phyloP scores from a whole-genome alignment of 1,140 invertebrate species.

The Reticulitermes speratus region DNA sequence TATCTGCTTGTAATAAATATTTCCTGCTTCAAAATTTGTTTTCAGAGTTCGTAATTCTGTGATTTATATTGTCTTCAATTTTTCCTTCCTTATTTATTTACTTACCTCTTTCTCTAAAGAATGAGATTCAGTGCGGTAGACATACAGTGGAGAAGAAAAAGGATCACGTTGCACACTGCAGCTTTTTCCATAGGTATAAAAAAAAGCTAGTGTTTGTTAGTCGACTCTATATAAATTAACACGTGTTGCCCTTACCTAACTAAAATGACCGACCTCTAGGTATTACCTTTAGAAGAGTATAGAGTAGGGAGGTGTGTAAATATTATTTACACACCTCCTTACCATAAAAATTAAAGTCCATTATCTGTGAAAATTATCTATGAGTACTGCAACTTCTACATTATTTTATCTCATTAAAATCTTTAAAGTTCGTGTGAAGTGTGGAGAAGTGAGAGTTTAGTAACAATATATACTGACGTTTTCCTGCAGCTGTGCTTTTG shows the following conservation, averaged over 20 bases:
- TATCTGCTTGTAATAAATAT: too few relatives aligned
- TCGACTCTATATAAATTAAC: too few relatives aligned
- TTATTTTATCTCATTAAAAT: slow-evolving; percentile 3
- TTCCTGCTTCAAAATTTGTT: too few relatives aligned
- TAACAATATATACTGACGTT: neutral
- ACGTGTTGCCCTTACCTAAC: neutral
- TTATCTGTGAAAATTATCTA: slow-evolving; percentile 17
- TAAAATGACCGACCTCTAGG: neutral
- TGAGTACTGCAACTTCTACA: neutral
- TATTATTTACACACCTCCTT: neutral
- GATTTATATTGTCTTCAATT: too few relatives aligned
- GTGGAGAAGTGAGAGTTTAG: neutral
- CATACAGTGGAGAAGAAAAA: too few relatives aligned
- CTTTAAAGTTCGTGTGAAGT: neutral
- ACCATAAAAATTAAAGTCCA: slow-evolving; percentile 14
- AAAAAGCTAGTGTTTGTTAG: too few relatives aligned
- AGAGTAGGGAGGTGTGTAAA: neutral
- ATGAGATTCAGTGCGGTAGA: too few relatives aligned
- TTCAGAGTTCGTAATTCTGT: too few relatives aligned
- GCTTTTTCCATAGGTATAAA: too few relatives aligned
- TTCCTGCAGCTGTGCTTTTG: neutral
- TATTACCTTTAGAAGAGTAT: neutral
- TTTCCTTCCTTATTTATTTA: too few relatives aligned
- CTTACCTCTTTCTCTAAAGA: too few relatives aligned
- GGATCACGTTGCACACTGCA: too few relatives aligned